Percentiles rank a stretch among this genome's conserved stretches.
phyloP scores from a whole-genome alignment of 2,888 invertebrate species.

The Labia minor region DNA sequence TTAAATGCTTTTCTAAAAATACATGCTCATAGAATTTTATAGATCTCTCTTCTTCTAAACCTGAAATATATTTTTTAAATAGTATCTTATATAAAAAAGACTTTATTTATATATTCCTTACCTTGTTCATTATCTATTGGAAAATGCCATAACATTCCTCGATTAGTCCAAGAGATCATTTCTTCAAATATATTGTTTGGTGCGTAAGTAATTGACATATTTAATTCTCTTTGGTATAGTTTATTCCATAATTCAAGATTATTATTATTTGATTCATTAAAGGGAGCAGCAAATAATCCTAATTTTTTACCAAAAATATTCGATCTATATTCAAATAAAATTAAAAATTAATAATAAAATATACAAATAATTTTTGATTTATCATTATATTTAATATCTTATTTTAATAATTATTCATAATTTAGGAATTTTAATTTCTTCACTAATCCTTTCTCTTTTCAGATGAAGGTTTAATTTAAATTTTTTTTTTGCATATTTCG shows the following conservation, averaged over 20 bases:
- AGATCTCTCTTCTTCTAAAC: slow-evolving; percentile 51
- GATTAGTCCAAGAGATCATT: slow-evolving; percentile 85
- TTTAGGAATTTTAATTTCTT: too few relatives aligned
- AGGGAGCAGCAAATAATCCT: not conserved
- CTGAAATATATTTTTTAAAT: slow-evolving; percentile 35
- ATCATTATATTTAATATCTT: not conserved
- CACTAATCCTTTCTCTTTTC: too few relatives aligned
- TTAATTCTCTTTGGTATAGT: slow-evolving; percentile 54
- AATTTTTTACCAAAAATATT: too few relatives aligned
- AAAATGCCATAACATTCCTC: slow-evolving; percentile 92
- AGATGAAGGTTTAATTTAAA: too few relatives aligned
- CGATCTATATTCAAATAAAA: not conserved
- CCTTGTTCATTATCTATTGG: slow-evolving; percentile 97
- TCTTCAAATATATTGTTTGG: slow-evolving; percentile 87
- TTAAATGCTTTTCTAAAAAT: slow-evolving; percentile 76
- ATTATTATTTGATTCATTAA: slow-evolving; percentile 17
- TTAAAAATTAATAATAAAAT: too few relatives aligned
- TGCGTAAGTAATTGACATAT: slow-evolving; percentile 54
- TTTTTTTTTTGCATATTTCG: too few relatives aligned
- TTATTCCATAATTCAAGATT: slow-evolving; percentile 54
- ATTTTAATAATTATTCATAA: not conserved
- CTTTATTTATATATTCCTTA: slow-evolving; percentile 31
- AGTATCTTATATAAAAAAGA: slow-evolving; percentile 16
- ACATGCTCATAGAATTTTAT: slow-evolving; percentile 89
- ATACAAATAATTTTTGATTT: too few relatives aligned